Percentiles rank a stretch among this genome's conserved stretches.
These are phyloP conservation scores for Metaphire vulgaris DNA, from an alignment of 1,140 invertebrate genomes.

Conservation along the genomic window DNA sequence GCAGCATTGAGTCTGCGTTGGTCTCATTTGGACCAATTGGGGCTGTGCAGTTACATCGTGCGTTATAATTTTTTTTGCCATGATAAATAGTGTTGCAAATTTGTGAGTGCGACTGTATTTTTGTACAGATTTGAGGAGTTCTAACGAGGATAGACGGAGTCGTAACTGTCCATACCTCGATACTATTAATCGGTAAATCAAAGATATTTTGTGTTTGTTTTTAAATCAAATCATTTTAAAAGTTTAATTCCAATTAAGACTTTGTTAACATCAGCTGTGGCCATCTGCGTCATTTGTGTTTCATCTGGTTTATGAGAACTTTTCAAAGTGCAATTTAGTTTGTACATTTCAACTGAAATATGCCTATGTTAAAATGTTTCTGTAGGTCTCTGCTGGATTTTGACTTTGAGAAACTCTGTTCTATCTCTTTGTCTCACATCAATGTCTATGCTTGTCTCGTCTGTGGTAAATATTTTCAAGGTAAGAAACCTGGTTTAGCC, in stretches of 20 bases:
- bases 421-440: slow-evolving; percentile 91
- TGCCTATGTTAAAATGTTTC: neutral
- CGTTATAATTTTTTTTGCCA: too few relatives aligned
- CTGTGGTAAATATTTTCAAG: slow-evolving; percentile 98
- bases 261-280: neutral
- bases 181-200: slow-evolving; percentile 73
- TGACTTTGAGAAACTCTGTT: slow-evolving; percentile 99
- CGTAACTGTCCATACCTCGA: slow-evolving; percentile 84
- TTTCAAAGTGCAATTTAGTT: neutral
- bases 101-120: too few relatives aligned
- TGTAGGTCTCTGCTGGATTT: slow-evolving; percentile 86
- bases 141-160: slow-evolving; percentile 30
- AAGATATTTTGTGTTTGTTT: neutral
- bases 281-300: neutral
- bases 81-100: too few relatives aligned
- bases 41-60: too few relatives aligned
- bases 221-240: neutral
- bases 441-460: slow-evolving; percentile 99
- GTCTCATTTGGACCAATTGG: too few relatives aligned
- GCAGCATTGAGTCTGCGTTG: too few relatives aligned
- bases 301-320: neutral
- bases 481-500: slow-evolving; percentile 42
- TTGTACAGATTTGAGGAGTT: neutral
- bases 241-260: neutral
- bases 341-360: neutral